Evolutionary conservation across 2,888 invertebrate species (phyloP).

Genomic region (Notocelia uddmanniana): DNA sequence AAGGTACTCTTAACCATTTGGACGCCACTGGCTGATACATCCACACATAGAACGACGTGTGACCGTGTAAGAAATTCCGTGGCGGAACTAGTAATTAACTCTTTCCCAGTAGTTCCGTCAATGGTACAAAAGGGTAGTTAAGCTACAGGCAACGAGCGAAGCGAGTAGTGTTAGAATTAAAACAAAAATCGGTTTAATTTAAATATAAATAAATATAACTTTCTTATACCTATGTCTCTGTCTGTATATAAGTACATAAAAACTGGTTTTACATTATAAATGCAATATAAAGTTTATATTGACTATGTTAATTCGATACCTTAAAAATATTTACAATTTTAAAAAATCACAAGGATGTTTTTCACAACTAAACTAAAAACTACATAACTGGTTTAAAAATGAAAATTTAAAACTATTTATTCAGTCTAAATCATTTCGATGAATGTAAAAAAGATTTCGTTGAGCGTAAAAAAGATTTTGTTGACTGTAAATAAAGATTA

Average conservation of each 20-base stretch:
- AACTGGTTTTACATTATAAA: slow-evolving; percentile 45
- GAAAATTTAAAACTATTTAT: slow-evolving; percentile 22
- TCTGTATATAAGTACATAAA: slow-evolving; percentile 29
- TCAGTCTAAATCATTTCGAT: slow-evolving; percentile 48
- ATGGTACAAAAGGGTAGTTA: too few relatives aligned
- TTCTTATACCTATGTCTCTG: slow-evolving; percentile 23
- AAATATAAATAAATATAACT: slow-evolving; percentile 37
- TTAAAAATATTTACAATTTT: slow-evolving; percentile 36
- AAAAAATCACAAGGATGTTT: slow-evolving; percentile 14
- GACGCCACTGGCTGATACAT: too few relatives aligned
- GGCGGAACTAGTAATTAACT: too few relatives aligned
- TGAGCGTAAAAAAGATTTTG: background rate
- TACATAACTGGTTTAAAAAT: slow-evolving; percentile 17
- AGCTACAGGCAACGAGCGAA: too few relatives aligned
- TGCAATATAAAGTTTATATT: slow-evolving; percentile 44
- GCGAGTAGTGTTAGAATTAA: too few relatives aligned
- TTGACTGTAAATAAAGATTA: too few relatives aligned
- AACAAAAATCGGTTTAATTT: slow-evolving; percentile 27
- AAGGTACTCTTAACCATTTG: too few relatives aligned
- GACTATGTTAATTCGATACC: slow-evolving; percentile 46
- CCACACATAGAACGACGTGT: too few relatives aligned
- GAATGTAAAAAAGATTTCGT: slow-evolving; percentile 16
- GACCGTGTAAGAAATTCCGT: too few relatives aligned
- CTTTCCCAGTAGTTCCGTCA: too few relatives aligned
- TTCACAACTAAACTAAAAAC: slow-evolving; percentile 33